phyloP scores from a whole-genome alignment of 2,797 vertebrate species.

The Darevskia mixta region DNA sequence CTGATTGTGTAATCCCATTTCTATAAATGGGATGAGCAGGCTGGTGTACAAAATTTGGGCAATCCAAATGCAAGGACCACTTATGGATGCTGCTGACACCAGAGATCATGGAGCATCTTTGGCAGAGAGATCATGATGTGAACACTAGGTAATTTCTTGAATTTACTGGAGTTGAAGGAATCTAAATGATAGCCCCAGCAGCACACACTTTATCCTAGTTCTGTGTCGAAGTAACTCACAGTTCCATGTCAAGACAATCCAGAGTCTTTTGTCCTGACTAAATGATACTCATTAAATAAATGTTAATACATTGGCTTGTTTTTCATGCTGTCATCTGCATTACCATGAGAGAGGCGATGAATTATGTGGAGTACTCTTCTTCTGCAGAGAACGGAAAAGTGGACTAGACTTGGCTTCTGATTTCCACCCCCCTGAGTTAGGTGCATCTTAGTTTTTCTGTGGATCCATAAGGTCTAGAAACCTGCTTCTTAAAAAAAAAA shows the following conservation, averaged over 20 bases:
- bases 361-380: background rate
- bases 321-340: slow-evolving; percentile 2
- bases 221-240: background rate
- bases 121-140: background rate
- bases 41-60: background rate
- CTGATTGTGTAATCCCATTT: background rate
- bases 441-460: background rate
- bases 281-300: background rate
- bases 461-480: background rate
- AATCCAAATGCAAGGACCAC: background rate
- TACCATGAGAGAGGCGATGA: background rate
- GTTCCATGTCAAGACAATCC: background rate
- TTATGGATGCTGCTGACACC: background rate
- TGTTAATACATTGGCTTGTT: background rate
- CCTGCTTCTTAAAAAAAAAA: background rate
- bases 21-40: background rate
- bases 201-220: background rate
- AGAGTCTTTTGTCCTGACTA: background rate
- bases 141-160: background rate
- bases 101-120: background rate
- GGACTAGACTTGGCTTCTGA: background rate
- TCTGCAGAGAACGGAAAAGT: background rate
- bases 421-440: background rate
- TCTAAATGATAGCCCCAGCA: background rate
- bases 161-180: background rate